Conservation (phyloP, 2,888 invertebrate species). For the Phengaris alcon region DNA sequence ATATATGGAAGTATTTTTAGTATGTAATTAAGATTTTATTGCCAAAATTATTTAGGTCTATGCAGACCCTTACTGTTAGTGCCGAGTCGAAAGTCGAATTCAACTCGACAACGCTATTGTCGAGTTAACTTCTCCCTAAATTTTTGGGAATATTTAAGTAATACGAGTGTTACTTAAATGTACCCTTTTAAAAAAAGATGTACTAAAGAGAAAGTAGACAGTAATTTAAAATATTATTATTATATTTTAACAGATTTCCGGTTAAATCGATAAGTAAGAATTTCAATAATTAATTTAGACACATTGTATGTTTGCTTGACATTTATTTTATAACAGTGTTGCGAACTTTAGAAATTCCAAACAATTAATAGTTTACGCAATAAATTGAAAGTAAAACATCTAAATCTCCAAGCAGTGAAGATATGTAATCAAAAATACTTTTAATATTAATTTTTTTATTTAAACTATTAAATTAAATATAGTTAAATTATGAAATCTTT, state of each 20-base stretch:
- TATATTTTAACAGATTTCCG: conserved; percentile 23
- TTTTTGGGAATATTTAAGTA: too few species aligned
- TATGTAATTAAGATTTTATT: too few species aligned
- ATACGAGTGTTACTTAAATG: not conserved
- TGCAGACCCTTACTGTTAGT: too few species aligned
- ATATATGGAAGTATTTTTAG: too few species aligned
- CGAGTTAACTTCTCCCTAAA: too few species aligned
- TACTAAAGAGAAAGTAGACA: not conserved
- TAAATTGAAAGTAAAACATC: not conserved
- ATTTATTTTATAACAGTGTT: conserved; percentile 21
- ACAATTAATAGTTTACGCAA: not conserved
- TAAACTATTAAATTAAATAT: not conserved
- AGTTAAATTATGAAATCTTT: not conserved
- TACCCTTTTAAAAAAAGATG: not conserved
- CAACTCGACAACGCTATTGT: too few species aligned
- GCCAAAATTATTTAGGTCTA: too few species aligned
- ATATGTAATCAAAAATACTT: not conserved
- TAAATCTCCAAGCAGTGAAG: not conserved
- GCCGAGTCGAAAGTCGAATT: too few species aligned
- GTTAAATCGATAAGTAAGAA: conserved; percentile 23
- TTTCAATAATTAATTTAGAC: not conserved
- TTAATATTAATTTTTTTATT: too few species aligned
- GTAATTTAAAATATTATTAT: conserved; percentile 4
- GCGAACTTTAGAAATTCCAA: not conserved
- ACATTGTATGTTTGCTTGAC: conserved; percentile 27